Evolutionary conservation across 2,888 invertebrate genomes (phyloP), one percentile per base, ranked within the genome.

Genomic region (Polyommatus iphigenia): DNA sequence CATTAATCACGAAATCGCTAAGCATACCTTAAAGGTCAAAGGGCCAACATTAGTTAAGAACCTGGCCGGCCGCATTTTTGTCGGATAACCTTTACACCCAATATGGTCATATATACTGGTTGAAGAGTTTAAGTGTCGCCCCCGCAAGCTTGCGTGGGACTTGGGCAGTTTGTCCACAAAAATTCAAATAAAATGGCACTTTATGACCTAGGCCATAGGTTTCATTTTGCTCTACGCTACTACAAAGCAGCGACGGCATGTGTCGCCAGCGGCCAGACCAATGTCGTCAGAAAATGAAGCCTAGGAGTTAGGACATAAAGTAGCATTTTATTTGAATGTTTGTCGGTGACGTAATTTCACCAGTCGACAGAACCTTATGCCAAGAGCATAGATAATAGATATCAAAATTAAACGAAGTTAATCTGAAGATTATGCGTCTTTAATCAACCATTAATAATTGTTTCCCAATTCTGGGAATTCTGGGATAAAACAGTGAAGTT

Each of bases 11-110:
- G 18, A 54, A 29, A 32, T 67, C 15, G 29, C 67, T 67, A 67
- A 67, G 24, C 24, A 62, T 24, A 24, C 67, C 18, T 32, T 32
- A 29, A 67, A 29, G 67, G 67, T 67, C 67, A 67, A 32, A 67
- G 67, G 67, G 15, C 29, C 29, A 29, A 67, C 67, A 67, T 67
- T 67, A 67, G 29, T 67, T 67, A 67, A 67, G 54, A 54, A 29
- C 67, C 67, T 67, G 67, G 29, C 15, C 67, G 15, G 29, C 67
- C 67, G 67, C 67, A 67, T 67, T 67, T 67, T 67, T 67, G 67
- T 67, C 29, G 1, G 67, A 67, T 67, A 67, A 67, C 67, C 67
- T 67, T 67, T 67, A 32, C 13, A 67, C 67, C 67, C 32, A 32
- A 67, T 67, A 67, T 32, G 29, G 67, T 32, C 29, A 67, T 67